phyloP scores from a whole-genome alignment of 1,140 invertebrate species.

The Holotrichia oblita region DNA sequence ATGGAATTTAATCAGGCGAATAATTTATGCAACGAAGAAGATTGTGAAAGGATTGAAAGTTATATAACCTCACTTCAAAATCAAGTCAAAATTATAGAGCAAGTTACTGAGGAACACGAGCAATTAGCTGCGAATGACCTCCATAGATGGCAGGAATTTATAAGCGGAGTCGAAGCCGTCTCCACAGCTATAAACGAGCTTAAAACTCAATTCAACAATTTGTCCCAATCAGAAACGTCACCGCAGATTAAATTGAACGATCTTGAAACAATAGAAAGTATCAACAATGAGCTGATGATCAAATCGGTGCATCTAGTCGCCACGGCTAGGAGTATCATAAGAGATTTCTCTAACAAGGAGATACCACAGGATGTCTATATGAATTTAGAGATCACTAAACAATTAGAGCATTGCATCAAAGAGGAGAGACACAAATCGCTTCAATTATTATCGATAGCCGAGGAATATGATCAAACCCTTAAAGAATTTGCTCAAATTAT shows the following conservation, averaged over 20 bases:
- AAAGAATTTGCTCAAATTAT: constrained; percentile 87
- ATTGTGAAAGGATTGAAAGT: constrained; percentile 61
- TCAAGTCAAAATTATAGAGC: constrained; percentile 68
- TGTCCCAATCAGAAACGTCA: constrained; percentile 69
- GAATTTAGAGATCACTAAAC: constrained; percentile 72
- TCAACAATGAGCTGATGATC: constrained; percentile 65
- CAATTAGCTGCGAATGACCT: constrained; percentile 69
- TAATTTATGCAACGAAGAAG: constrained; percentile 63
- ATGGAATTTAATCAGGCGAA: constrained; percentile 63
- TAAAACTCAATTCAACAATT: constrained; percentile 65
- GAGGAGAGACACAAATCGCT: constrained; percentile 78
- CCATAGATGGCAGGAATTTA: constrained; percentile 75
- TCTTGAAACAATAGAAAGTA: constrained; percentile 72
- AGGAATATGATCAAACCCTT: constrained; percentile 87
- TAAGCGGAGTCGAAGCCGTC: constrained; percentile 67
- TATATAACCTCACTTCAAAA: constrained; percentile 65
- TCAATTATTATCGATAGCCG: constrained; percentile 76
- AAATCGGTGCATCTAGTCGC: constrained; percentile 65
- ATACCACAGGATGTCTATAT: constrained; percentile 73
- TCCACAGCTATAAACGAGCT: constrained; percentile 65
- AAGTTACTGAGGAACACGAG: constrained; percentile 70
- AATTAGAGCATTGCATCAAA: constrained; percentile 72
- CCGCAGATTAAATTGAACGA: constrained; percentile 70
- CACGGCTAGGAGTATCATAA: constrained; percentile 65
- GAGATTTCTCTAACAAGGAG: constrained; percentile 71